These are phyloP conservation scores for sheep (Ovis aries) DNA, from an alignment of 2,113 vertebrate genomes.

Conservation along the genomic window DNA sequence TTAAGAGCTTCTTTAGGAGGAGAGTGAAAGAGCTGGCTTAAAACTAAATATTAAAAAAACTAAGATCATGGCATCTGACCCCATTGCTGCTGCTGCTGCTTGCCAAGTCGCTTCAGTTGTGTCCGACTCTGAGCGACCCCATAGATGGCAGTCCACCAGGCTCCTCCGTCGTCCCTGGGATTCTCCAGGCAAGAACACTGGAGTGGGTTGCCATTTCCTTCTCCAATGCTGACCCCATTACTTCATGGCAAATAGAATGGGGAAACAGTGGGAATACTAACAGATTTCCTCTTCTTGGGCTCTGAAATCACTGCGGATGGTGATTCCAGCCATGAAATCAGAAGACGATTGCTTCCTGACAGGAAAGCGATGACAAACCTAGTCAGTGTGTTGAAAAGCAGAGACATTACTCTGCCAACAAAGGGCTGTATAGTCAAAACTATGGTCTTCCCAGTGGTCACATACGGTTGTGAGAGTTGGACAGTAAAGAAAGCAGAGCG, in stretches of 20 bases:
- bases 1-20: not conserved
- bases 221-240: not conserved
- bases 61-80: not conserved
- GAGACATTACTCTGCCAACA: not conserved
- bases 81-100: not conserved
- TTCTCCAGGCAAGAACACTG: too few relatives aligned
- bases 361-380: not conserved
- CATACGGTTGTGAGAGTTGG: not conserved
- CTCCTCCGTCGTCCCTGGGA: too few relatives aligned
- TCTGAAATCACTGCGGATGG: not conserved
- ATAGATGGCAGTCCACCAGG: too few relatives aligned
- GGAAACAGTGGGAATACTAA: not conserved
- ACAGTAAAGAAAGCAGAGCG: rapidly evolving
- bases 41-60: not conserved
- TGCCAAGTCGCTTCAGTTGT: too few relatives aligned
- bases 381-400: not conserved
- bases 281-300: not conserved
- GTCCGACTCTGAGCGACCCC: too few relatives aligned
- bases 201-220: too few relatives aligned
- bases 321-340: not conserved
- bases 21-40: not conserved
- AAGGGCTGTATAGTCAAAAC: not conserved
- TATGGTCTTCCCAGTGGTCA: not conserved
- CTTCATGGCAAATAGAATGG: not conserved
- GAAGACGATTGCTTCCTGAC: not conserved